A percentile compares a stretch with the other conserved stretches of the same genome.
These are phyloP conservation scores for Sebastes matsubarae DNA, from an alignment of 2,797 vertebrate species.

Conservation along the genomic window DNA sequence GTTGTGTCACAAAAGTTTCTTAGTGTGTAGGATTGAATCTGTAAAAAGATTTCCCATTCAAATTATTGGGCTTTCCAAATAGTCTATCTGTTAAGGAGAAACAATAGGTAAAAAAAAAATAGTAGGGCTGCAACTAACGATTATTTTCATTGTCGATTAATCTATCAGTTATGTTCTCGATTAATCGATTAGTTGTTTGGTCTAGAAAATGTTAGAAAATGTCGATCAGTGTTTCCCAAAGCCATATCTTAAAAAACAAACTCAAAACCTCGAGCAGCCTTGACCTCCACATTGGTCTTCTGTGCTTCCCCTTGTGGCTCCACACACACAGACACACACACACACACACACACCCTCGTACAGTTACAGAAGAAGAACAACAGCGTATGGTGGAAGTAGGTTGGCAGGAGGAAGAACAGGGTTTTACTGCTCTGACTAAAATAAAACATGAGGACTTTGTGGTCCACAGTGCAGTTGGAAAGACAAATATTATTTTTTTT, in stretches of 20 bases:
- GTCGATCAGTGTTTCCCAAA: too few species aligned
- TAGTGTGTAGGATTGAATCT: neutral
- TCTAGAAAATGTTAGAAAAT: too few species aligned
- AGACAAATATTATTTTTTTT: slow-evolving; percentile 89
- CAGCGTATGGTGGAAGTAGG: slow-evolving; percentile 66
- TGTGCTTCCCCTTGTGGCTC: slow-evolving; percentile 26
- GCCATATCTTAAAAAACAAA: slow-evolving; percentile 37
- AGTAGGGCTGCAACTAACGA: too few species aligned
- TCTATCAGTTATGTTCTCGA: too few species aligned
- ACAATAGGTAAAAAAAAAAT: too few species aligned
- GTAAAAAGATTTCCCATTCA: neutral
- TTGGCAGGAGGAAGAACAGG: slow-evolving; percentile 67
- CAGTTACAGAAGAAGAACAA: slow-evolving; percentile 72
- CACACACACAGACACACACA: slow-evolving; percentile 28
- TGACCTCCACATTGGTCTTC: slow-evolving; percentile 66
- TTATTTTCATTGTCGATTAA: too few species aligned
- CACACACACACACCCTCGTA: slow-evolving; percentile 30
- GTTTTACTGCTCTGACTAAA: slow-evolving; percentile 83
- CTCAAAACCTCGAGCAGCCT: slow-evolving; percentile 57
- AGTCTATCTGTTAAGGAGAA: neutral
- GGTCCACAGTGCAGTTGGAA: slow-evolving; percentile 86
- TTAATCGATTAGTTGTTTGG: too few species aligned
- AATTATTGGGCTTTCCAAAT: neutral
- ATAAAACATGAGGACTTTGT: slow-evolving; percentile 85
- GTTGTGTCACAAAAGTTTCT: neutral